A percentile compares a stretch with the other conserved stretches of the same genome.
Conservation (phyloP, 2,113 vertebrate species). For the Pachypanchax playfairii region DNA sequence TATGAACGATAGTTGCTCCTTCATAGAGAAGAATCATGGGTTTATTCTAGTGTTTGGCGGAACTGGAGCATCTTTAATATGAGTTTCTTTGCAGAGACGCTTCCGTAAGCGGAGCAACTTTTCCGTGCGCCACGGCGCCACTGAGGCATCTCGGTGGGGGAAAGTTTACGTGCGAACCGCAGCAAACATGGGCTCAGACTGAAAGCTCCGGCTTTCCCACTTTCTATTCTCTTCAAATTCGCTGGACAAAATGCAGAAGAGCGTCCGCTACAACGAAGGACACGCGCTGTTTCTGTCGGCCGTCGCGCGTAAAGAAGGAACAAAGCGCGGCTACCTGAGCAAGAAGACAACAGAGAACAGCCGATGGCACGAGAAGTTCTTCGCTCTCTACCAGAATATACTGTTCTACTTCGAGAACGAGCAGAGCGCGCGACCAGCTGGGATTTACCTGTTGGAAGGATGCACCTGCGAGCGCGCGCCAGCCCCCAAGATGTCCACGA, state of each 20-base stretch:
- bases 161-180: conserved; percentile 45
- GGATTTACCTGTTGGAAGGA: conserved; percentile 96
- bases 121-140: conserved; percentile 54
- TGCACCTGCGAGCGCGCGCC: conserved; percentile 92
- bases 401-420: conserved; percentile 97
- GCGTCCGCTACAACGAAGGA: conserved; percentile 95
- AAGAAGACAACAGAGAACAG: conserved; percentile 95
- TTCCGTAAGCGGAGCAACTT: conserved; percentile 68
- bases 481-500: conserved; percentile 84
- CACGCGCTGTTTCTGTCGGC: conserved; percentile 91
- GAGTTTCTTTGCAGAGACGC: conserved; percentile 55
- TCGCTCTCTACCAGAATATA: conserved; percentile 95
- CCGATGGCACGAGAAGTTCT: conserved; percentile 97
- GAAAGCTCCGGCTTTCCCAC: conserved; percentile 21
- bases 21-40: conserved; percentile 42
- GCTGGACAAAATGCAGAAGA: conserved; percentile 89
- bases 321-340: conserved; percentile 91
- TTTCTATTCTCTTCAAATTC: not conserved
- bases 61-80: conserved; percentile 43
- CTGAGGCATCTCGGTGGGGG: conserved; percentile 48
- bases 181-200: conserved; percentile 46
- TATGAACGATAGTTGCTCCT: conserved; percentile 4
- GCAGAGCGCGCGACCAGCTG: conserved; percentile 91
- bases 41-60: conserved; percentile 32
- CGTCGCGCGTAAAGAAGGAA: conserved; percentile 93